Evolutionary conservation across 2,888 invertebrate genomes (phyloP).

Genomic region (Agriopis aurantiaria): DNA sequence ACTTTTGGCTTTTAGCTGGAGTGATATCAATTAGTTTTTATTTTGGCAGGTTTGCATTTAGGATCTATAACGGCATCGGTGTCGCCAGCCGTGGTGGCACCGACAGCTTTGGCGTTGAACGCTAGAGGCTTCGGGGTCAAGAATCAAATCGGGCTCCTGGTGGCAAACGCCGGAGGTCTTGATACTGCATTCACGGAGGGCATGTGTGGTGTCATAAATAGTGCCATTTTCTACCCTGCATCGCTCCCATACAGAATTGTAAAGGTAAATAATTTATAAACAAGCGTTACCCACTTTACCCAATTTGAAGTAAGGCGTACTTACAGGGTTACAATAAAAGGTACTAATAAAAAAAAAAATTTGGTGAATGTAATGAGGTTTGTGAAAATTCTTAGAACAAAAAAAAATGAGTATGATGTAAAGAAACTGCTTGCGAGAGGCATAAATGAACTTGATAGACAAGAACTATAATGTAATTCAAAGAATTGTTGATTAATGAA

Average conservation of each 20-base stretch:
- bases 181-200: constrained; percentile 98
- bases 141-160: constrained; percentile 96
- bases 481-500: too few relatives aligned
- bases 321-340: too few relatives aligned
- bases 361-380: too few relatives aligned
- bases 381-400: too few relatives aligned
- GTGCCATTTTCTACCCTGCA: constrained; percentile 93
- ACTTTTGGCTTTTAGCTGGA: constrained; percentile 14
- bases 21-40: constrained; percentile 14
- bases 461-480: too few relatives aligned
- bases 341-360: too few relatives aligned
- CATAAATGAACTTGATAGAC: too few relatives aligned
- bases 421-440: too few relatives aligned
- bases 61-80: constrained; percentile 96
- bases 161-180: constrained; percentile 97
- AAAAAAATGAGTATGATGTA: too few relatives aligned
- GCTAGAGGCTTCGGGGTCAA: constrained; percentile 94
- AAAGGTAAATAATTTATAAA: constrained; percentile 63
- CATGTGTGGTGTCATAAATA: constrained; percentile 95
- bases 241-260: constrained; percentile 84
- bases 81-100: constrained; percentile 98
- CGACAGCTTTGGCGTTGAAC: constrained; percentile 92
- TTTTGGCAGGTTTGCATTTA: constrained; percentile 88
- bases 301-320: too few relatives aligned
- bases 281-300: background rate